Evolutionary conservation across 2,797 vertebrate genomes (phyloP), one percentile per base, ranked within the genome.

Genomic region (Orientallactaga sibirica): DNA sequence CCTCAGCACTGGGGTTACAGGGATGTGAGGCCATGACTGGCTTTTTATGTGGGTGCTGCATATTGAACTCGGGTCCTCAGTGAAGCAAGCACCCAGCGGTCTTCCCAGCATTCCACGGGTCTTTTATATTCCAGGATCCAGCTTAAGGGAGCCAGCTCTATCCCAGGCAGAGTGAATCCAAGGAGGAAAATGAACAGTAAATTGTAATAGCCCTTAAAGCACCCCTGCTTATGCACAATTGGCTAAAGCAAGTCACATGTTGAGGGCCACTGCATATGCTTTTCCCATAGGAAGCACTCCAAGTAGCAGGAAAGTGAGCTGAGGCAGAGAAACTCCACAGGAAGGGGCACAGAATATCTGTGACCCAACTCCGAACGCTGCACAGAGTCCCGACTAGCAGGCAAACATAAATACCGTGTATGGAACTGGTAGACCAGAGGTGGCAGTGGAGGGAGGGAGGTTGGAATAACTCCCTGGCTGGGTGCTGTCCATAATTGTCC

Each of bases 141-240:
- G 64, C 16, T 4, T 0, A 6, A 68, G 29, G 37, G 68, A 77
- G 7, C 11, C 58, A 24, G 24, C 25, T 68, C 24, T 81, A 22
- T 74, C 62, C 4, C 2, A 52, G 5, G 14, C 2, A 52, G 41
- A 37, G 0, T 41, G 64, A 29, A 2, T 19, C n/a, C 18, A 18
- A 33, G n/a, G 27, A 25, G 25, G 67, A 12, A 41, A 67, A 52
- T 2, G 1, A n/a, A 37, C 5, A 9, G 1, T 37, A 11, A 41
- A 43, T 29, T 0, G 0, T 16, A 11, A 58, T 0, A 2, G 1
- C 24, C 55, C 22, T 67, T 5, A 24, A 25, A 41, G 33, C 62
- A 8, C 0, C 0, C 22, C 75, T 37, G 20, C 15, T 33, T 29
- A 3, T 29, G 7, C 1, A 15, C 33, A 22, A 16, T 43, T 74